These are phyloP conservation scores for Eidolon dupreanum DNA, from an alignment of 2,797 vertebrate species.

Conservation along the genomic window DNA sequence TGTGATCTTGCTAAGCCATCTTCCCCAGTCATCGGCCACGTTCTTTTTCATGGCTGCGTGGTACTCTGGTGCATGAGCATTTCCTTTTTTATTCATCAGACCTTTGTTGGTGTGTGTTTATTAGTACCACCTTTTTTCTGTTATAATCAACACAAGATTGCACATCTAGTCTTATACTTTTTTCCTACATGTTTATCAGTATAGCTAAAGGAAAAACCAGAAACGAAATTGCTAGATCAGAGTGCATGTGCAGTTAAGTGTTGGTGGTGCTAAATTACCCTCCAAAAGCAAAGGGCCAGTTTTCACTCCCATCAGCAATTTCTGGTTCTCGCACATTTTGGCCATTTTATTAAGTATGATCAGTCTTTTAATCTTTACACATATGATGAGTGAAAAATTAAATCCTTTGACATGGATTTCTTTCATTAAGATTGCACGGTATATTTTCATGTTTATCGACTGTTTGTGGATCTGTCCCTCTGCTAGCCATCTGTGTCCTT, in stretches of 20 bases:
- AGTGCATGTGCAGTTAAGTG: accelerated
- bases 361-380: not conserved
- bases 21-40: accelerated
- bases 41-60: not conserved
- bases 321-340: not conserved
- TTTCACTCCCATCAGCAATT: accelerated
- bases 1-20: too few relatives aligned
- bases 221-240: not conserved
- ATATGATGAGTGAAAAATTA: not conserved
- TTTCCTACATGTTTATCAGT: not conserved
- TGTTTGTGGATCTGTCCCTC: not conserved
- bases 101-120: too few relatives aligned
- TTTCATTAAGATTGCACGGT: not conserved
- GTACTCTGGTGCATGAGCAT: too few relatives aligned
- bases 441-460: too few relatives aligned
- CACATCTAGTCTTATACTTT: not conserved
- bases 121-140: not conserved
- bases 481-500: not conserved
- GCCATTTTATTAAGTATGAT: not conserved
- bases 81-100: not conserved
- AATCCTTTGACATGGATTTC: not conserved
- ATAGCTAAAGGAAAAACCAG: not conserved
- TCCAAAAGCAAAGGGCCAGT: not conserved
- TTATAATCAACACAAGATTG: too few relatives aligned
- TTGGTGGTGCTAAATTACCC: too few relatives aligned